Conservation (phyloP, 2,888 invertebrate genomes). For the Euzophera pinguis region DNA sequence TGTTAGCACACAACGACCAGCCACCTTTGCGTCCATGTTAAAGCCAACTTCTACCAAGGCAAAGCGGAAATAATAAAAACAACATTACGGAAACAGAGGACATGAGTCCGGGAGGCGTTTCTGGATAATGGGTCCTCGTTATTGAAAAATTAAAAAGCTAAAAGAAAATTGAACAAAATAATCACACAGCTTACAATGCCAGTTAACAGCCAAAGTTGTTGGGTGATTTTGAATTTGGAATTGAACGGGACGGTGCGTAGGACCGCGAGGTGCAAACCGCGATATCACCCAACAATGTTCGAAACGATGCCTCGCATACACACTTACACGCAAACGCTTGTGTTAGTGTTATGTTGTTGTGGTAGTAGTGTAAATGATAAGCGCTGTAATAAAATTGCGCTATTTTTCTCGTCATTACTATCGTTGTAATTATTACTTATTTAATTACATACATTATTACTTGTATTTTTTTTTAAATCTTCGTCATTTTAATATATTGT, state of each 20-base stretch:
- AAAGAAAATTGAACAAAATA: conserved; percentile 58
- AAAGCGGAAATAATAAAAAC: conserved; percentile 71
- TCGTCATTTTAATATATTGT: too few relatives aligned
- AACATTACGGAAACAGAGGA: conserved; percentile 78
- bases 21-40: conserved; percentile 69
- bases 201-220: conserved; percentile 72
- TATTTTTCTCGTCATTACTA: too few relatives aligned
- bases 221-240: conserved; percentile 60
- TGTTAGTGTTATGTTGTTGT: conserved; percentile 13
- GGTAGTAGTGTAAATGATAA: background rate
- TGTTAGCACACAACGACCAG: conserved; percentile 76
- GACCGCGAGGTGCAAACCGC: conserved; percentile 56
- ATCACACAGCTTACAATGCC: conserved; percentile 76
- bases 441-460: too few relatives aligned
- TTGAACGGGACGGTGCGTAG: conserved; percentile 42
- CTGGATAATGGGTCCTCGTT: conserved; percentile 47
- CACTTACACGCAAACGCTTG: conserved; percentile 31
- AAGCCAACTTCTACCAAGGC: conserved; percentile 76
- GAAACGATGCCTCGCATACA: conserved; percentile 65
- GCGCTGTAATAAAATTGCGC: too few relatives aligned
- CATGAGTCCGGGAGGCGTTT: conserved; percentile 74
- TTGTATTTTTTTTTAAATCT: too few relatives aligned
- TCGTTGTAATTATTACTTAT: too few relatives aligned
- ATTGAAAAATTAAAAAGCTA: conserved; percentile 54
- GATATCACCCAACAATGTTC: conserved; percentile 70